Conservation (phyloP, 2,797 vertebrate genomes). For the Esox masquinongy region DNA sequence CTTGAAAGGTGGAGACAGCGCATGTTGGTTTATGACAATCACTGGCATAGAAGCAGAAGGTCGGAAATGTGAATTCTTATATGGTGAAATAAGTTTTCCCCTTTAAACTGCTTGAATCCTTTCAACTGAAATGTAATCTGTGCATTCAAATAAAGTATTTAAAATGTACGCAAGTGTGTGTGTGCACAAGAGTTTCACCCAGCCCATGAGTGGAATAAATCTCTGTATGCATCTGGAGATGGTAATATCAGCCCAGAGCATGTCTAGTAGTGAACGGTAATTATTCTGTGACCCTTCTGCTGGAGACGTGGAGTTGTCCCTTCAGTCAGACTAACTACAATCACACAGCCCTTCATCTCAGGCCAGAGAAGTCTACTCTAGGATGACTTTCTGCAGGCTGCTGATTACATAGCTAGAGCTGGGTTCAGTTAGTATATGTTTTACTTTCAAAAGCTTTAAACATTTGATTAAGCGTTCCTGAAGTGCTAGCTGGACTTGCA, state of each 20-base stretch:
- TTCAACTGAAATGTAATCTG: too few species aligned
- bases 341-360: background rate
- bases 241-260: constrained; percentile 31
- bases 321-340: constrained; percentile 37
- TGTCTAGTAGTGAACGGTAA: constrained; percentile 14
- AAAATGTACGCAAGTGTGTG: background rate
- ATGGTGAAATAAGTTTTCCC: too few species aligned
- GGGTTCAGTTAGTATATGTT: background rate
- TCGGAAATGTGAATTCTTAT: too few species aligned
- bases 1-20: too few species aligned
- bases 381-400: constrained; percentile 56
- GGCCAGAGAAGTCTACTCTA: constrained; percentile 28
- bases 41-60: too few species aligned
- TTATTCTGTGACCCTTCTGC: constrained; percentile 10
- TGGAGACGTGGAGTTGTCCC: constrained; percentile 46
- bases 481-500: background rate
- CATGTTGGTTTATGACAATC: too few species aligned
- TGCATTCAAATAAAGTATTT: too few species aligned
- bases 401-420: constrained; percentile 59
- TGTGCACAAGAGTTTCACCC: background rate
- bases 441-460: background rate
- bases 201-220: constrained; percentile 20
- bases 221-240: background rate
- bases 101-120: too few species aligned
- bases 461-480: background rate